Conservation (phyloP, 2,797 vertebrate genomes). For the Pangasius djambal region DNA sequence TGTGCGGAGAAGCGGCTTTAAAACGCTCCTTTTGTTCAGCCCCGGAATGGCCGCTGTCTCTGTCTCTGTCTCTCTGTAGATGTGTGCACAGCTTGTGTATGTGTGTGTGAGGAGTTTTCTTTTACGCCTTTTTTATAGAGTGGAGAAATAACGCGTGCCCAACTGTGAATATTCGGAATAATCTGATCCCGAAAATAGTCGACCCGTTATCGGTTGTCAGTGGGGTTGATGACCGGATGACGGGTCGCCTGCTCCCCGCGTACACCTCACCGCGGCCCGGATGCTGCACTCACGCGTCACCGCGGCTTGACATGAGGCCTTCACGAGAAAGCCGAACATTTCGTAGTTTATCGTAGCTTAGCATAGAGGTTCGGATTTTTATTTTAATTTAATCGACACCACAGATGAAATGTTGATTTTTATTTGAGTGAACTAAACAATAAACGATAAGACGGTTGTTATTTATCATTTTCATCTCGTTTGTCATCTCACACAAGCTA, state of each 20-base stretch:
- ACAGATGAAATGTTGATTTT: not conserved
- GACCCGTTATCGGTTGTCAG: not conserved
- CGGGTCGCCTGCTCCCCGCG: not conserved
- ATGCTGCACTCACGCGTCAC: not conserved
- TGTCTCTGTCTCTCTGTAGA: conserved; percentile 26
- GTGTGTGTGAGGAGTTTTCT: not conserved
- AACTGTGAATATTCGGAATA: not conserved
- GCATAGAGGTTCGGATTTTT: not conserved
- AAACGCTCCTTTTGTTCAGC: conserved; percentile 82
- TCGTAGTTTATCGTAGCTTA: not conserved
- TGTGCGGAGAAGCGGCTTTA: conserved; percentile 49
- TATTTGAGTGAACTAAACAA: not conserved
- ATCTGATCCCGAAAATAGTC: not conserved
- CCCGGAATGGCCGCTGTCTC: conserved; percentile 83
- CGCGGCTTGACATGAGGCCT: conserved; percentile 15
- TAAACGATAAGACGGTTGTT: not conserved
- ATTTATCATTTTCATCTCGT: not conserved
- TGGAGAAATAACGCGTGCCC: not conserved
- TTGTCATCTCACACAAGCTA: not conserved
- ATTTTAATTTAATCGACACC: not conserved
- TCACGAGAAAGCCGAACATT: not conserved
- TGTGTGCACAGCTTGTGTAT: not conserved
- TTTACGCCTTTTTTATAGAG: no score
- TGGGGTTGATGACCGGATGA: not conserved
- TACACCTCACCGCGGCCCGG: not conserved